phyloP scores from a whole-genome alignment of 2,797 vertebrate species.

The Borostomias antarcticus region DNA sequence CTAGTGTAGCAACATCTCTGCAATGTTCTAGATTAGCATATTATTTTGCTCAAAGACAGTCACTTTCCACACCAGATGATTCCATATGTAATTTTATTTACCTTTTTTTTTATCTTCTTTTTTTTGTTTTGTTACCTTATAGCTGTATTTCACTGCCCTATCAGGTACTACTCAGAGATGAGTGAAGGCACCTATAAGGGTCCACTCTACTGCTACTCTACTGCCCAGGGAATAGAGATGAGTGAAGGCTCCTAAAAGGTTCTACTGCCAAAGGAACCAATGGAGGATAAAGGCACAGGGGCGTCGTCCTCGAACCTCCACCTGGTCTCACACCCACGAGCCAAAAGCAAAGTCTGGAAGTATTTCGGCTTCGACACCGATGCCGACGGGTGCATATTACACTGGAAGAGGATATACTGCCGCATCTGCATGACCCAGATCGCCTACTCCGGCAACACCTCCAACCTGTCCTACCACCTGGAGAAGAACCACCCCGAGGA shows the following conservation, averaged over 20 bases:
- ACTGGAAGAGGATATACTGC: conserved; percentile 91
- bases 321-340: conserved; percentile 87
- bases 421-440: conserved; percentile 89
- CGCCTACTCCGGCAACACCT: conserved; percentile 90
- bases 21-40: background rate
- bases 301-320: conserved; percentile 81
- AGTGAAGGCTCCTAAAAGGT: conserved; percentile 74
- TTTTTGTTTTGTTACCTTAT: conserved; percentile 65
- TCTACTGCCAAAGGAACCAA: conserved; percentile 71
- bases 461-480: conserved; percentile 89
- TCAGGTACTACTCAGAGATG: conserved; percentile 85
- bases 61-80: background rate
- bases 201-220: conserved; percentile 49
- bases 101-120: conserved; percentile 4
- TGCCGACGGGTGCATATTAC: conserved; percentile 87
- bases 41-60: too few species aligned
- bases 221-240: conserved; percentile 74
- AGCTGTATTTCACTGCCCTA: conserved; percentile 83
- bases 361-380: conserved; percentile 92
- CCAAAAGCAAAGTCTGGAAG: conserved; percentile 93
- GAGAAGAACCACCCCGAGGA: conserved; percentile 88
- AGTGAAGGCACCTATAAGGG: conserved; percentile 75
- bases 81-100: background rate
- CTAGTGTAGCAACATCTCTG: too few species aligned
- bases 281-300: conserved; percentile 82